These are phyloP conservation scores for Magallana gigas DNA, from an alignment of 1,140 invertebrate species.

Conservation along the genomic window DNA sequence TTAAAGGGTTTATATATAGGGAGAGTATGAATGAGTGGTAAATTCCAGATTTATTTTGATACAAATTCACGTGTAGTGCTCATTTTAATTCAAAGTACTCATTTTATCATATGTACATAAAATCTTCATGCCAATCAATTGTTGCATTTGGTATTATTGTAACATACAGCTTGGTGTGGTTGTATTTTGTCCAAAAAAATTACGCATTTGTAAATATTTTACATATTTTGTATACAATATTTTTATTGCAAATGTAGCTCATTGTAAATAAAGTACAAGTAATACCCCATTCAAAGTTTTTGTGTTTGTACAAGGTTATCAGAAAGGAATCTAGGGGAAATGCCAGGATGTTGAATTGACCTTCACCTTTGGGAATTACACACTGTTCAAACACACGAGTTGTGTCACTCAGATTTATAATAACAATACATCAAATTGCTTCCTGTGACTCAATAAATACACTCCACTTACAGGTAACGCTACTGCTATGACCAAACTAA, in stretches of 20 bases:
- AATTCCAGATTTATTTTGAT: constrained; percentile 8
- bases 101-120: background rate
- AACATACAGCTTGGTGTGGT: background rate
- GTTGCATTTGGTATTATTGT: background rate
- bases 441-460: no score
- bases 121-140: background rate
- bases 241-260: background rate
- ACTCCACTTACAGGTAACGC: no score
- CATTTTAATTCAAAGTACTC: constrained; percentile 2
- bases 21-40: background rate
- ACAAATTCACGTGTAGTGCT: background rate
- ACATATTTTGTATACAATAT: background rate
- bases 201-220: background rate
- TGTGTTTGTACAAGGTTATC: background rate
- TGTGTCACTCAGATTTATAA: no score
- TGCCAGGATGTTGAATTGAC: no score
- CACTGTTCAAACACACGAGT: no score
- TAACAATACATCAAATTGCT: no score
- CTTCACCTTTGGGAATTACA: background rate
- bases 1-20: background rate
- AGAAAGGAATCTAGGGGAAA: no score
- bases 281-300: background rate
- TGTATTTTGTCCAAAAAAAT: background rate
- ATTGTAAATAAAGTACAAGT: background rate
- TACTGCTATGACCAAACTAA: no score